Conservation (phyloP, 2,797 vertebrate genomes). For the Poeciliopsis presidionis region DNA sequence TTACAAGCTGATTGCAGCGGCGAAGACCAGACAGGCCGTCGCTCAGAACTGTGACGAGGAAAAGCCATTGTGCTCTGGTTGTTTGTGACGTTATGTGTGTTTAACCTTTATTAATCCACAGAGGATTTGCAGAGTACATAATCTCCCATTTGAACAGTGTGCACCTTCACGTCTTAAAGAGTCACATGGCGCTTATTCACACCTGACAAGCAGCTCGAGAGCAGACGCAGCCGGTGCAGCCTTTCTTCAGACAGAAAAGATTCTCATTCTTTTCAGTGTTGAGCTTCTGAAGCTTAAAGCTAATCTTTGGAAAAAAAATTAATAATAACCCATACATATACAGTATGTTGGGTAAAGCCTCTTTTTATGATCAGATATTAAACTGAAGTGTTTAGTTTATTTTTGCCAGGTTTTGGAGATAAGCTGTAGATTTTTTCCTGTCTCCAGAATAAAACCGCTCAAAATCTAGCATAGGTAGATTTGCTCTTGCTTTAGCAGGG, state of each 20-base stretch:
- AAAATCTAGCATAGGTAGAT: slow-evolving; percentile 19
- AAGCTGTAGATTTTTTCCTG: background rate
- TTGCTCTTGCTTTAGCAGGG: slow-evolving; percentile 25
- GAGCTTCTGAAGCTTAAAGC: background rate
- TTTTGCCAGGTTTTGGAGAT: background rate
- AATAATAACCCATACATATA: background rate
- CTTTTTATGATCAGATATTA: background rate
- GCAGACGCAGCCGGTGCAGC: slow-evolving; percentile 14
- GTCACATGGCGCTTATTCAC: slow-evolving; percentile 31
- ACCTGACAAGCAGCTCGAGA: slow-evolving; percentile 29
- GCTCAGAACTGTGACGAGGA: slow-evolving; percentile 33
- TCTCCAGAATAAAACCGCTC: background rate
- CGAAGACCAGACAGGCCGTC: slow-evolving; percentile 16
- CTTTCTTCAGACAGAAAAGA: background rate
- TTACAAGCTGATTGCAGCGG: background rate
- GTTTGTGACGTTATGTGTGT: slow-evolving; percentile 27
- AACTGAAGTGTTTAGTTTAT: background rate
- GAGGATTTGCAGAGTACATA: slow-evolving; percentile 34
- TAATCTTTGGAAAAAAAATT: background rate
- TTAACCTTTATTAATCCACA: slow-evolving; percentile 47
- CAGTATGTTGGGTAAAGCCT: background rate
- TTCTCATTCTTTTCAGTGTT: background rate
- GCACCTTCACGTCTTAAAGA: slow-evolving; percentile 23
- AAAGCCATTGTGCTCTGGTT: slow-evolving; percentile 18
- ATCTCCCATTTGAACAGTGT: slow-evolving; percentile 32